Conservation (phyloP, 2,113 vertebrate species). For the Nycticorax nycticorax region DNA sequence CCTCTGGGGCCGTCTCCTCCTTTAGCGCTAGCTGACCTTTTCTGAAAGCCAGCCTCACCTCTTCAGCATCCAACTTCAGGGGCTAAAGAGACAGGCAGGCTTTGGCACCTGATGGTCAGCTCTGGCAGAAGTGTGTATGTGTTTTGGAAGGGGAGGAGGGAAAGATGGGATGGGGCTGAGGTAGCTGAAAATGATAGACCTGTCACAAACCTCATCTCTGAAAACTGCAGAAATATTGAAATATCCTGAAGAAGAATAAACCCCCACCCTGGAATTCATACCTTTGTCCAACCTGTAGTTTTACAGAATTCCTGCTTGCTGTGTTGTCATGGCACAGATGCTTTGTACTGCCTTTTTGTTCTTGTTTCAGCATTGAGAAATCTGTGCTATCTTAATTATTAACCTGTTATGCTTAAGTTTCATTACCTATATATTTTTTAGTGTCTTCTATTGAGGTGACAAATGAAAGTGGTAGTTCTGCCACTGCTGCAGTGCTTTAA, state of each 20-base stretch:
- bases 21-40: slow-evolving; percentile 16
- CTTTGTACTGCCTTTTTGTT: slow-evolving; percentile 27
- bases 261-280: background rate
- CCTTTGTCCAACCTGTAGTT: background rate
- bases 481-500: background rate
- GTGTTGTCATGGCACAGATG: background rate
- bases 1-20: slow-evolving; percentile 21
- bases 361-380: background rate
- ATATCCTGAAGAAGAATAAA: background rate
- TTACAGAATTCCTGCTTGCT: background rate
- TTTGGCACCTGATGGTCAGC: background rate
- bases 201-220: background rate
- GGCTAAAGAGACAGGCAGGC: slow-evolving; percentile 1
- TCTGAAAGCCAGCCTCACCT: slow-evolving; percentile 13
- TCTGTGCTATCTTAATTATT: slow-evolving; percentile 45
- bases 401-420: slow-evolving; percentile 33
- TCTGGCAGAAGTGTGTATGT: background rate
- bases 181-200: background rate
- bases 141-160: background rate
- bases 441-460: slow-evolving; percentile 20
- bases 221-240: background rate
- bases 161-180: background rate
- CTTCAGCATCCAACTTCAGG: background rate
- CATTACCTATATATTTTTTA: slow-evolving; percentile 25
- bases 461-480: slow-evolving; percentile 24